A percentile compares a stretch with the other conserved stretches of the same genome.
These are phyloP conservation scores for Erpornis zantholeuca DNA, from an alignment of 2,113 vertebrate genomes.

Conservation along the genomic window DNA sequence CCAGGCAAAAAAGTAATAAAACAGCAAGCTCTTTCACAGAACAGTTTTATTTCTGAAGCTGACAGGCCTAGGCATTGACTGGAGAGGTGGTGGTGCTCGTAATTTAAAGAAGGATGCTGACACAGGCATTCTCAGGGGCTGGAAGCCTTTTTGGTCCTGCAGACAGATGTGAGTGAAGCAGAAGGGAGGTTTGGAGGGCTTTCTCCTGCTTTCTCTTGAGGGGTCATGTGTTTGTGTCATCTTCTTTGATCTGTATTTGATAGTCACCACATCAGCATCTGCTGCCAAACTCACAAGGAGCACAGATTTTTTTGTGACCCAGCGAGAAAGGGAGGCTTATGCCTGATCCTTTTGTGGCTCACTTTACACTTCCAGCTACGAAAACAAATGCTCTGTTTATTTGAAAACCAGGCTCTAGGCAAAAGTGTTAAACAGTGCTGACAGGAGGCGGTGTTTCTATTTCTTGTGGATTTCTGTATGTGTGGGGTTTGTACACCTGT, in stretches of 20 bases:
- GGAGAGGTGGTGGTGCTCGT: background rate
- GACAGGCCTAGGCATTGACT: background rate
- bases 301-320: background rate
- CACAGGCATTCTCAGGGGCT: background rate
- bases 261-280: background rate
- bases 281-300: background rate
- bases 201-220: background rate
- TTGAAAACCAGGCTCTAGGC: conserved; percentile 50
- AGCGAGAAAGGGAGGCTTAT: background rate
- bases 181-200: background rate
- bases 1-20: background rate
- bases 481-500: background rate
- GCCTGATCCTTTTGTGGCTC: background rate
- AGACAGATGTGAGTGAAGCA: background rate
- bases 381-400: conserved; percentile 58
- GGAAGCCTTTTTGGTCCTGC: background rate
- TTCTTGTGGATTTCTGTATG: background rate
- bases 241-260: background rate
- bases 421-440: background rate
- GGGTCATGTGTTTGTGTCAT: accelerated
- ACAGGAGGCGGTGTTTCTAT: background rate
- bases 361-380: conserved; percentile 8
- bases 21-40: background rate
- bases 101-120: background rate
- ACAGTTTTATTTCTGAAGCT: background rate